Evolutionary conservation across 1,140 invertebrate genomes (phyloP).

Genomic region (Chrysoperla carnea): DNA sequence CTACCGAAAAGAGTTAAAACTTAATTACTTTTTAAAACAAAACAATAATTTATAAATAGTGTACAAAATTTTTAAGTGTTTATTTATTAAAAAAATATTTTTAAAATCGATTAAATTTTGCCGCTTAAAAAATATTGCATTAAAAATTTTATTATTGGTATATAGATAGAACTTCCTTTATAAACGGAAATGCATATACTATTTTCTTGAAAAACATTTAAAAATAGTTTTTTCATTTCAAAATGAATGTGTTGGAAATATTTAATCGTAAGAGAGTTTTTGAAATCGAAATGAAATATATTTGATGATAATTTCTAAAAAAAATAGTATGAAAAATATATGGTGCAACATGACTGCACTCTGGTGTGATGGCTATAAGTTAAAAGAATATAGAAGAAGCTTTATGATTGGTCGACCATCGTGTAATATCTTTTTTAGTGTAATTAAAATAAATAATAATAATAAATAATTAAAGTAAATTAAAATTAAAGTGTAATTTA

Average conservation of each 20-base stretch:
- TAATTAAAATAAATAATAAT: constrained; percentile 9
- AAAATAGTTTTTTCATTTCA: background rate
- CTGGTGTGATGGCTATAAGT: background rate
- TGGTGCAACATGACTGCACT: constrained; percentile 1
- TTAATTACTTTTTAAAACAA: background rate
- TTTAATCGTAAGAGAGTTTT: background rate
- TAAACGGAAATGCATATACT: constrained; percentile 1
- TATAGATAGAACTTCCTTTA: constrained; percentile 2
- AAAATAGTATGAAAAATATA: background rate
- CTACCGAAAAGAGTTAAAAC: background rate
- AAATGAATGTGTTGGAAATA: background rate
- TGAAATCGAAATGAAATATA: background rate
- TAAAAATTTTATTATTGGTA: constrained; percentile 1
- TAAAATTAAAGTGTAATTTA: background rate
- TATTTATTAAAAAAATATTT: background rate
- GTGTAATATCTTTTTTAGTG: background rate
- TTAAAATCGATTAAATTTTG: background rate
- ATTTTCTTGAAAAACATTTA: constrained; percentile 6
- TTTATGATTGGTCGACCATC: constrained; percentile 7
- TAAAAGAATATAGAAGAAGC: constrained; percentile 5
- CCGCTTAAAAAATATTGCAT: background rate
- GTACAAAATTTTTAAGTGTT: background rate
- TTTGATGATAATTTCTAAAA: background rate
- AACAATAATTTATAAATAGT: background rate
- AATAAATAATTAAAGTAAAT: constrained; percentile 8